These are phyloP conservation scores for Tryphoninae sp. DNA, from an alignment of 2,888 invertebrate genomes.

Conservation along the genomic window DNA sequence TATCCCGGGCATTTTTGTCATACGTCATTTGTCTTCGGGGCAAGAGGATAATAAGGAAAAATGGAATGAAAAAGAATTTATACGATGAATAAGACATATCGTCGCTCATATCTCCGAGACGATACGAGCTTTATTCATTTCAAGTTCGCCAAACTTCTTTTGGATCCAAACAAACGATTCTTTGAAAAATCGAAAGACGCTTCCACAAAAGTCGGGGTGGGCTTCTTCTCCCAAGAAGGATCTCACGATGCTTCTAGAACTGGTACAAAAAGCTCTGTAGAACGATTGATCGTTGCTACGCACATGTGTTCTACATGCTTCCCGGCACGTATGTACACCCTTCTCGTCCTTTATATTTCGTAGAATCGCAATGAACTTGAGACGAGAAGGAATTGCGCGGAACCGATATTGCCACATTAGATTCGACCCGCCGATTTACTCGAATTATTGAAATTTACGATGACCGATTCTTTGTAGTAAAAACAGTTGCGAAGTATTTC, in stretches of 20 bases:
- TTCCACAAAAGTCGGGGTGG: constrained; percentile 10
- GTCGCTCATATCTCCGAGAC: constrained; percentile 23
- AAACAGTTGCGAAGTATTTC: too few relatives aligned
- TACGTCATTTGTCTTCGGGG: neutral
- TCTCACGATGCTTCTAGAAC: neutral
- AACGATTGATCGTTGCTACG: constrained; percentile 8
- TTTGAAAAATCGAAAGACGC: constrained; percentile 26
- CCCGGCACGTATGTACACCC: neutral
- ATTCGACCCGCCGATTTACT: too few relatives aligned
- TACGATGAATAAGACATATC: neutral
- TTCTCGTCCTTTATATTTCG: neutral
- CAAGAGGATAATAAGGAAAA: neutral
- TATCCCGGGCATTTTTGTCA: neutral
- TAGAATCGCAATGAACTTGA: neutral
- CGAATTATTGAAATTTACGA: too few relatives aligned
- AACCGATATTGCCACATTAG: constrained; percentile 22
- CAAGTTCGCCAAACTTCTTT: neutral
- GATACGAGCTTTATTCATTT: neutral
- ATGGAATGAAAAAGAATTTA: neutral
- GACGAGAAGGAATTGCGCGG: constrained; percentile 21
- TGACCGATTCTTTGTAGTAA: too few relatives aligned
- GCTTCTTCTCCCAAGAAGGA: neutral
- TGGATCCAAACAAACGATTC: constrained; percentile 17
- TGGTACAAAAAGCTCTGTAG: neutral
- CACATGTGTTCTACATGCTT: constrained; percentile 2